Evolutionary conservation across 2,113 vertebrate genomes (phyloP).

Genomic region (Mionectes macconnelli): DNA sequence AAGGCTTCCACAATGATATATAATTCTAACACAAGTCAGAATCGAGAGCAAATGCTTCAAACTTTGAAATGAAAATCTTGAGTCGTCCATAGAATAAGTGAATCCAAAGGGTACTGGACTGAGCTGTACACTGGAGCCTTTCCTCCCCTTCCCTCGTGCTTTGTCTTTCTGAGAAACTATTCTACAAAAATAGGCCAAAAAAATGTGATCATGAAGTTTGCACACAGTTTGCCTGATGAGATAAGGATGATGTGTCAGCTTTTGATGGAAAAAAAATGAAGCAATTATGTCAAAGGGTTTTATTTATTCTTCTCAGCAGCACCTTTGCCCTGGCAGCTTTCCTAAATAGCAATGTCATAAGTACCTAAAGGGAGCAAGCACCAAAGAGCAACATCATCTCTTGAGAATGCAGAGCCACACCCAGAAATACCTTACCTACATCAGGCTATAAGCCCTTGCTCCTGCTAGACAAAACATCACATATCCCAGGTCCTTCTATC

Average conservation of each 20-base stretch:
- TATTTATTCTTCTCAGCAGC: not conserved
- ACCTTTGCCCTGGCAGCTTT: not conserved
- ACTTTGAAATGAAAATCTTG: not conserved
- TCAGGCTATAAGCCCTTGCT: not conserved
- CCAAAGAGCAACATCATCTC: not conserved
- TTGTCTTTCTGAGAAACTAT: not conserved
- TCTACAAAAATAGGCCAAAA: not conserved
- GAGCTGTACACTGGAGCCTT: not conserved
- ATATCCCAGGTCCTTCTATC: not conserved
- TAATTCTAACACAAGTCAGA: not conserved
- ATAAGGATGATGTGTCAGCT: not conserved
- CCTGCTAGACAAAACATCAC: not conserved
- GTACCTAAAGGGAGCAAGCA: not conserved
- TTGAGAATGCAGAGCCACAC: not conserved
- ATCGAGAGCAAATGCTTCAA: not conserved
- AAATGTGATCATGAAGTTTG: not conserved
- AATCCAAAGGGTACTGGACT: not conserved
- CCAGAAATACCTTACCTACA: not conserved
- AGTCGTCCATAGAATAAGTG: not conserved
- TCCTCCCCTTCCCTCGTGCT: not conserved
- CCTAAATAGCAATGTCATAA: not conserved
- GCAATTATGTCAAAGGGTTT: not conserved
- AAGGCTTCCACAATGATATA: not conserved
- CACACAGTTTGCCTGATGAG: not conserved
- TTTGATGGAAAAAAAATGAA: not conserved